Conservation (phyloP, 2,113 vertebrate genomes). For the Formicarius rufipectus region DNA sequence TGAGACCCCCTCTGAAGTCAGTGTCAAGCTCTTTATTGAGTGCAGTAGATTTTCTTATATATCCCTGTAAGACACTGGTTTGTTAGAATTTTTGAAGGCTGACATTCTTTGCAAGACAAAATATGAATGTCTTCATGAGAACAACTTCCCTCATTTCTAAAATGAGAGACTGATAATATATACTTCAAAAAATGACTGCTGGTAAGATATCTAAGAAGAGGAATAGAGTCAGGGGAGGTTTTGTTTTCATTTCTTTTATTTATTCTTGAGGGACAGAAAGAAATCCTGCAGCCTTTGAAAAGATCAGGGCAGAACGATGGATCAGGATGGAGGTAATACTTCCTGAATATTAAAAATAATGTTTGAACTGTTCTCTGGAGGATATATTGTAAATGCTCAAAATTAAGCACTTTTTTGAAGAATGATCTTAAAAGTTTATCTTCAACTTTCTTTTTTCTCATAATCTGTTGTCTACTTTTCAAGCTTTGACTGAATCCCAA, state of each 20-base stretch:
- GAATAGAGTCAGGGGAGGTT: neutral
- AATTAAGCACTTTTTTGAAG: constrained; percentile 31
- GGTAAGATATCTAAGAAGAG: neutral
- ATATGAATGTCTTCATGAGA: neutral
- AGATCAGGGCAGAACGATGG: neutral
- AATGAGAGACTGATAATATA: neutral
- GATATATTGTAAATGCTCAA: neutral
- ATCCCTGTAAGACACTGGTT: neutral
- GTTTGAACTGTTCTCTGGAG: neutral
- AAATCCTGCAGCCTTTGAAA: constrained; percentile 17
- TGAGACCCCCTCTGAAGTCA: neutral
- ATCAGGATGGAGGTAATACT: neutral
- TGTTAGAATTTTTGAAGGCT: neutral
- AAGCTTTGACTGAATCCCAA: neutral
- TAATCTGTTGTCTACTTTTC: constrained; percentile 17
- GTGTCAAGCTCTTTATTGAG: neutral
- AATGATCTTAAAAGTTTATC: constrained; percentile 29
- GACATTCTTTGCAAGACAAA: neutral
- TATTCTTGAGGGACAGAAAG: neutral
- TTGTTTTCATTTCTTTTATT: neutral
- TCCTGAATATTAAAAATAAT: neutral
- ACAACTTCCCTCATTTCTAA: neutral
- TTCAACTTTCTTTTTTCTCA: constrained; percentile 19
- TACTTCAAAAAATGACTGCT: neutral
- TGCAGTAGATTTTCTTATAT: neutral